Conservation (phyloP, 2,113 vertebrate species). For the Menidia beryllina region DNA sequence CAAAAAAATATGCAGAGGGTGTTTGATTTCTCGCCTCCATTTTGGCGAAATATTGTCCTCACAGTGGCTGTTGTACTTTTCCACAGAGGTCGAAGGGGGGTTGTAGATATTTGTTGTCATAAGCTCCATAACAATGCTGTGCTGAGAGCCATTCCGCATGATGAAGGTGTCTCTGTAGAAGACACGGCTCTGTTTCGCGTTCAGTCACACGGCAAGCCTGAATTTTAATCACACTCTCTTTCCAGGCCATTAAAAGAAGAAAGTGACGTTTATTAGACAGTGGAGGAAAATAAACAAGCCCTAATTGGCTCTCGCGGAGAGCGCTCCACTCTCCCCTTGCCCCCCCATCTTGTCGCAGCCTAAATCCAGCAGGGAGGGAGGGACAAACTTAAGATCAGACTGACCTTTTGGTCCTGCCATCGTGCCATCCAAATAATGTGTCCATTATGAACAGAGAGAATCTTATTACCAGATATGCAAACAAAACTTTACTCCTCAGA, state of each 20-base stretch:
- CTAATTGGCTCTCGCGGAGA: constrained; percentile 71
- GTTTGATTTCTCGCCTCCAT: constrained; percentile 45
- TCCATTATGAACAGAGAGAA: not conserved
- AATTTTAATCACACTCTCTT: constrained; percentile 75
- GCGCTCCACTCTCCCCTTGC: constrained; percentile 44
- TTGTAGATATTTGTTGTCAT: constrained; percentile 69
- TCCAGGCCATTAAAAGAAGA: constrained; percentile 76
- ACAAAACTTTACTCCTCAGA: constrained; percentile 33
- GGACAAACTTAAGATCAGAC: constrained; percentile 47
- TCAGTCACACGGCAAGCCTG: constrained; percentile 58
- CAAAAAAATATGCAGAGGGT: constrained; percentile 28
- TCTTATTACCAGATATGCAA: constrained; percentile 45
- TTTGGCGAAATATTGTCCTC: constrained; percentile 27
- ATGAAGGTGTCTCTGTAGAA: constrained; percentile 44
- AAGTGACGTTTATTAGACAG: constrained; percentile 77
- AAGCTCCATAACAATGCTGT: constrained; percentile 51
- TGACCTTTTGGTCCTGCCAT: constrained; percentile 59
- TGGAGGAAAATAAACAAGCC: constrained; percentile 78
- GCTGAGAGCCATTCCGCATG: constrained; percentile 47
- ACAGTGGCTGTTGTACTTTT: constrained; percentile 12
- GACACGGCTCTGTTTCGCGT: constrained; percentile 52
- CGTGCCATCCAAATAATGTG: constrained; percentile 19
- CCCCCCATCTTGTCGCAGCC: constrained; percentile 49
- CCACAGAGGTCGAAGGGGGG: constrained; percentile 54
- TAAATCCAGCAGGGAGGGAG: constrained; percentile 55